These are phyloP conservation scores for Chydorus sphaericus DNA, from an alignment of 2,888 invertebrate species.

Conservation along the genomic window DNA sequence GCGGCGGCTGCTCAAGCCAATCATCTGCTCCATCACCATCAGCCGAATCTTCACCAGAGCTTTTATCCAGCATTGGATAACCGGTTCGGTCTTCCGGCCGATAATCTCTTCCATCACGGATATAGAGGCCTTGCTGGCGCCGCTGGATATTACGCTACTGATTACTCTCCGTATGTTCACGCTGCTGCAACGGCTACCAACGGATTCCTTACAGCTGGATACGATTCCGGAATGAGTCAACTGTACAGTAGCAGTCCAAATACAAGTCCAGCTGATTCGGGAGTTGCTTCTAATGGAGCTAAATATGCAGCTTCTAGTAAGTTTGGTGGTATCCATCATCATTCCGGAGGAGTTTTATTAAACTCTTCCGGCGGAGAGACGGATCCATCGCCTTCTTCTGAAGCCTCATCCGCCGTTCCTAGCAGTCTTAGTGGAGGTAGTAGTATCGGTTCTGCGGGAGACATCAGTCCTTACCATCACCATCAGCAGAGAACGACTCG, in stretches of 20 bases:
- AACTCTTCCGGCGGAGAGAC: conserved; percentile 3
- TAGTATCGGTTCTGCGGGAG: not conserved
- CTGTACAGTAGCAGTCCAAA: conserved; percentile 5
- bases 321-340: conserved; percentile 2
- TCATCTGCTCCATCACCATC: conserved; percentile 48
- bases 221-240: conserved; percentile 10
- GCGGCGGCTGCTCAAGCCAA: conserved; percentile 41
- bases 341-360: not conserved
- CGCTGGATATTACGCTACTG: conserved; percentile 16
- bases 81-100: conserved; percentile 52
- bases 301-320: conserved; percentile 11
- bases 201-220: conserved; percentile 24
- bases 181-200: conserved; percentile 26
- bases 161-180: conserved; percentile 16
- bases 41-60: conserved; percentile 29
- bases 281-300: conserved; percentile 24
- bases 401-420: not conserved
- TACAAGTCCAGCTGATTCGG: conserved; percentile 26
- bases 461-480: not conserved
- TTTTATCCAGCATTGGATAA: conserved; percentile 41
- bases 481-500: too few relatives aligned
- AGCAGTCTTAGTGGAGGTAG: conserved; percentile 2
- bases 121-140: conserved; percentile 18
- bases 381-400: not conserved
- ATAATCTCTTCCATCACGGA: conserved; percentile 54